Conservation (phyloP, 2,113 vertebrate species). For the Poicephalus meyeri region DNA sequence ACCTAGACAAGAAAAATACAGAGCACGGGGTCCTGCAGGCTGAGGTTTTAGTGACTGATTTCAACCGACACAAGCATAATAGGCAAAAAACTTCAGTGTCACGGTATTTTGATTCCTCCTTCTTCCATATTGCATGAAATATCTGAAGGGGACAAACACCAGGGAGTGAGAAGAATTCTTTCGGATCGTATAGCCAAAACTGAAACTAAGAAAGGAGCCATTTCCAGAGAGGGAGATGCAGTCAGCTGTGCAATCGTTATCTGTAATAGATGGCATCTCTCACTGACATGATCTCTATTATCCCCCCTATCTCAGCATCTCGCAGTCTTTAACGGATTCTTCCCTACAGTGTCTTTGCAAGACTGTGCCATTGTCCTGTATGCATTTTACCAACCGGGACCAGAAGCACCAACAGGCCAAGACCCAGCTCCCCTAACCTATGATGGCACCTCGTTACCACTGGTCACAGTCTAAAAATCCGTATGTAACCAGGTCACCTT, state of each 20-base stretch:
- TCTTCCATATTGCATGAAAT: neutral
- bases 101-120: conserved; percentile 39
- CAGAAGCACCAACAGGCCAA: neutral
- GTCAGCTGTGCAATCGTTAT: conserved; percentile 41
- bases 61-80: conserved; percentile 60
- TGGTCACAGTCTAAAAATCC: neutral
- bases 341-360: neutral
- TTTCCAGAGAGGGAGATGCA: conserved; percentile 53
- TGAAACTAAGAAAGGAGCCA: conserved; percentile 61
- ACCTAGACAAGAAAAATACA: conserved; percentile 63
- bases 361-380: neutral
- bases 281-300: conserved; percentile 36
- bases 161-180: conserved; percentile 43
- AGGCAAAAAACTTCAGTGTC: conserved; percentile 52
- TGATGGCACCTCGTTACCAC: neutral
- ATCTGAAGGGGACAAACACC: conserved; percentile 28
- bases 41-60: conserved; percentile 57
- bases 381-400: neutral
- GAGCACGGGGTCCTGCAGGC: conserved; percentile 37
- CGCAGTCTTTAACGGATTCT: conserved; percentile 23
- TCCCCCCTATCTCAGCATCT: conserved; percentile 41
- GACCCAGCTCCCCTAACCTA: neutral
- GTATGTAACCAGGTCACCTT: neutral
- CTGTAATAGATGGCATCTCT: conserved; percentile 53
- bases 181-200: neutral